phyloP scores from a whole-genome alignment of 2,888 invertebrate genomes.

The Napeogenes sylphis region DNA sequence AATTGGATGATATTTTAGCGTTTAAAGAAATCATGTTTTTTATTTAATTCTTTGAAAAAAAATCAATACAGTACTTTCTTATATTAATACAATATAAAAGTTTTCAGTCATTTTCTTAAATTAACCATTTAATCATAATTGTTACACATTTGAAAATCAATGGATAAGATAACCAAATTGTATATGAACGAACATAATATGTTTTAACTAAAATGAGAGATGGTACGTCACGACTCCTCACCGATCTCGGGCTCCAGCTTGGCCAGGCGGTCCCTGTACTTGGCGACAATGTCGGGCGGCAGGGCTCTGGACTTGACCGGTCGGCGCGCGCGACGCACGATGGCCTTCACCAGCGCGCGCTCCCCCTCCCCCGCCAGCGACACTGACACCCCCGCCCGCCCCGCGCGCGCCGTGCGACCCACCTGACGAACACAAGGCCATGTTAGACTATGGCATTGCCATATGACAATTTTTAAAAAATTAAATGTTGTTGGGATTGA shows the following conservation, averaged over 20 bases:
- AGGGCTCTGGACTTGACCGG: conserved; percentile 93
- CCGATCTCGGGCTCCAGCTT: conserved; percentile 87
- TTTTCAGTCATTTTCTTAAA: no score
- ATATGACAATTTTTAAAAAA: no score
- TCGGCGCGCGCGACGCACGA: conserved; percentile 89
- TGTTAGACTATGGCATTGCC: background rate
- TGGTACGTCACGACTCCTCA: conserved; percentile 31
- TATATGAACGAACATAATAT: background rate
- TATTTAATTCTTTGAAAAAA: no score
- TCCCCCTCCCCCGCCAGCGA: conserved; percentile 97
- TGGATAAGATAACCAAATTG: background rate
- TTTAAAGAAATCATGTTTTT: no score
- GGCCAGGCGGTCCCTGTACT: conserved; percentile 86
- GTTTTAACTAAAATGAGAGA: background rate
- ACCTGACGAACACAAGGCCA: conserved; percentile 72
- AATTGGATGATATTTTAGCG: no score
- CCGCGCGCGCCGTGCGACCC: conserved; percentile 97
- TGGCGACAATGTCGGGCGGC: conserved; percentile 91
- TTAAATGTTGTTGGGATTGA: no score
- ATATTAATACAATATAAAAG: no score
- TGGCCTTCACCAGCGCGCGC: conserved; percentile 92
- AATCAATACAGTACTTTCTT: no score
- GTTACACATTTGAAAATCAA: no score
- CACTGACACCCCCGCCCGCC: conserved; percentile 94
- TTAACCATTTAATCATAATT: no score